A percentile compares a stretch with the other conserved stretches of the same genome.
Evolutionary conservation across 2,113 vertebrate genomes (phyloP).

Genomic region (Aldabrachelys gigantea): DNA sequence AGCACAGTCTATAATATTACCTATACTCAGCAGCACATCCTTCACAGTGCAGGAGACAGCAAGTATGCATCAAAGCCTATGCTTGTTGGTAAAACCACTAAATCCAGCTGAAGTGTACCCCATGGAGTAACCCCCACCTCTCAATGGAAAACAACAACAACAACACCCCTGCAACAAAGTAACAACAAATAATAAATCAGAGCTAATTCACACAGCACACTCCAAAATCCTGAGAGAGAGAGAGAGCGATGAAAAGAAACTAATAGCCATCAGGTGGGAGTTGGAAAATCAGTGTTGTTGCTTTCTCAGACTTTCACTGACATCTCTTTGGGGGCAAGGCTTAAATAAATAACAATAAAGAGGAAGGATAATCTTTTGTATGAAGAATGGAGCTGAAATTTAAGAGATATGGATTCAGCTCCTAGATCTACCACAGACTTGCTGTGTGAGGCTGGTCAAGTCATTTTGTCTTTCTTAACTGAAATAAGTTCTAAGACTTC

Average conservation of each 20-base stretch:
- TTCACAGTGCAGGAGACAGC: background rate
- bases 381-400: background rate
- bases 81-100: background rate
- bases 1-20: background rate
- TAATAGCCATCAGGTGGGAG: background rate
- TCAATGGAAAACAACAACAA: background rate
- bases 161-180: background rate
- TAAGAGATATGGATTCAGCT: background rate
- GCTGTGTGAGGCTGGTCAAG: background rate
- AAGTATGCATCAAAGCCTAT: background rate
- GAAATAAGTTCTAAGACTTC: background rate
- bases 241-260: background rate
- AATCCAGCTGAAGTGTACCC: background rate
- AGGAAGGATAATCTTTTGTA: background rate
- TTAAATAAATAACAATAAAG: background rate
- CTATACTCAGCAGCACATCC: background rate
- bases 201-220: background rate
- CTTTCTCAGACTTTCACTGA: background rate
- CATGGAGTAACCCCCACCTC: background rate
- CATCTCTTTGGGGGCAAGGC: background rate
- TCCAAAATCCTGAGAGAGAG: background rate
- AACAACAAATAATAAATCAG: background rate
- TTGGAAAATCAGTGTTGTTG: background rate
- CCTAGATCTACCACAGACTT: background rate
- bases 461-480: background rate